A percentile compares a stretch with the other conserved stretches of the same genome.
phyloP scores from a whole-genome alignment of 2,113 vertebrate genomes.

The Chlamydotis undulata region DNA sequence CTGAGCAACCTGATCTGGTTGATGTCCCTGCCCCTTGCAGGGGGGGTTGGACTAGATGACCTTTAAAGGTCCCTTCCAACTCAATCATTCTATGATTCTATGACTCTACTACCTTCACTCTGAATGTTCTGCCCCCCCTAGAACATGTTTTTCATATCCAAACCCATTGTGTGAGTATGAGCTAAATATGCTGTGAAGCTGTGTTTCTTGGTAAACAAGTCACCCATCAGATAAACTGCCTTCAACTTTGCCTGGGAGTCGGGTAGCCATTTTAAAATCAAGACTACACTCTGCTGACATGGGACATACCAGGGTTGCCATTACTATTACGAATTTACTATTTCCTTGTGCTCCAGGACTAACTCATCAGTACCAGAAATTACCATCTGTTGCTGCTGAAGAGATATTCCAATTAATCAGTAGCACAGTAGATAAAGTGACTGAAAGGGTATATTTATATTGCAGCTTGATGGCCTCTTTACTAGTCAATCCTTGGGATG shows the following conservation, averaged over 20 bases:
- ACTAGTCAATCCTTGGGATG: neutral
- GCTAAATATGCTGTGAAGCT: neutral
- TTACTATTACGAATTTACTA: neutral
- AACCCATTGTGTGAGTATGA: neutral
- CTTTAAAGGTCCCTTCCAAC: too few species aligned
- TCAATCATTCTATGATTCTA: too few species aligned
- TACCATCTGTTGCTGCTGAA: neutral
- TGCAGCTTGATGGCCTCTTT: neutral
- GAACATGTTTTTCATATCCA: fast-evolving
- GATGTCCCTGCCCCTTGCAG: too few species aligned
- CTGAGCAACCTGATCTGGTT: too few species aligned
- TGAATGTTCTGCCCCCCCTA: neutral
- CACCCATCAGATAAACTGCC: neutral
- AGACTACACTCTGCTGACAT: neutral
- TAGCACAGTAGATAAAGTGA: neutral
- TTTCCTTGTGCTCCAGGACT: neutral
- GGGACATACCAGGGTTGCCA: neutral
- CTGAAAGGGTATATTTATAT: neutral
- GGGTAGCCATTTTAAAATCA: neutral
- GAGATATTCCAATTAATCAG: neutral
- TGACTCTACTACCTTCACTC: neutral
- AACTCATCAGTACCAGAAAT: neutral
- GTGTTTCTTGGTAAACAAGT: neutral
- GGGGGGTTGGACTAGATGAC: too few species aligned
- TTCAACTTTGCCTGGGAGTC: neutral